These are phyloP conservation scores for Lasiurus cinereus DNA, from an alignment of 2,113 vertebrate species.

Conservation along the genomic window DNA sequence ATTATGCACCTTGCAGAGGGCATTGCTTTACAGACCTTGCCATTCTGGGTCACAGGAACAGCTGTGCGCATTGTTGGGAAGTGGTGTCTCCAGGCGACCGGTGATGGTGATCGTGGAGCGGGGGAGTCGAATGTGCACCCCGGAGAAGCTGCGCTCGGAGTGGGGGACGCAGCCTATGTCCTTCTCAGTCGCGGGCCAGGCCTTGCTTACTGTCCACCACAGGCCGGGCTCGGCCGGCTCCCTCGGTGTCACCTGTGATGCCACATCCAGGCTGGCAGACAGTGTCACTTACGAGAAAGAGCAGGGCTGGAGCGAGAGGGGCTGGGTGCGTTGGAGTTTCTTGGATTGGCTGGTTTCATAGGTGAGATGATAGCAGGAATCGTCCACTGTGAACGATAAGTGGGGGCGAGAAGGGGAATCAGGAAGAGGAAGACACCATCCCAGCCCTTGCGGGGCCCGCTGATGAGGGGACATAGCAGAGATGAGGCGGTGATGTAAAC, in stretches of 20 bases:
- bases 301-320: background rate
- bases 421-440: background rate
- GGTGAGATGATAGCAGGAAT: background rate
- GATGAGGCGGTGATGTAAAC: background rate
- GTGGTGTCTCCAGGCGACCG: background rate
- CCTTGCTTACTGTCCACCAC: background rate
- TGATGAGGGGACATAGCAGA: background rate
- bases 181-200: background rate
- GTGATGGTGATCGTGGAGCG: background rate
- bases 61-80: too few relatives aligned
- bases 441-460: too few relatives aligned
- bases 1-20: conserved; percentile 32
- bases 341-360: background rate
- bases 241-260: too few relatives aligned
- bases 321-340: background rate
- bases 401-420: background rate
- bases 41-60: background rate
- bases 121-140: background rate
- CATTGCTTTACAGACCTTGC: background rate
- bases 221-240: background rate
- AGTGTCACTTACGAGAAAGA: background rate
- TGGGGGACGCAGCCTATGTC: background rate
- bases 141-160: background rate
- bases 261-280: background rate
- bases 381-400: background rate